phyloP scores from a whole-genome alignment of 2,797 vertebrate genomes.

The Limosa lapponica region DNA sequence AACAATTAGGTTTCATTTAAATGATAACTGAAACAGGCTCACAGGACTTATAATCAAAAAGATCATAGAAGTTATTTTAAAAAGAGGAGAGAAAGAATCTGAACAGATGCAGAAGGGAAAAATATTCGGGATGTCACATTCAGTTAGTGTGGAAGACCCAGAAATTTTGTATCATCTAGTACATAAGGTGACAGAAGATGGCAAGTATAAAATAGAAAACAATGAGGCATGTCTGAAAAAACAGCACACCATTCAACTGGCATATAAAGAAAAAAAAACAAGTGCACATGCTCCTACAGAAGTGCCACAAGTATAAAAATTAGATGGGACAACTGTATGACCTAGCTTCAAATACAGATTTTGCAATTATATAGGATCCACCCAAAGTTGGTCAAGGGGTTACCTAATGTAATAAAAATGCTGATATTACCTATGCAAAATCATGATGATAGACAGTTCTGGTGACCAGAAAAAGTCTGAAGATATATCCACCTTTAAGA shows the following conservation, averaged over 20 bases:
- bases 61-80: not conserved
- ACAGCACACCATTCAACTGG: not conserved
- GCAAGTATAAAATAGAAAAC: not conserved
- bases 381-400: not conserved
- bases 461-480: not conserved
- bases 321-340: not conserved
- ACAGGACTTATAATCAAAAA: not conserved
- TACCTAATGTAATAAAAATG: not conserved
- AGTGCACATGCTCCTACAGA: not conserved
- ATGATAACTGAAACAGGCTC: not conserved
- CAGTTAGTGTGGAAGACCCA: not conserved
- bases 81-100: not conserved
- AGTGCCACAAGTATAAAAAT: not conserved
- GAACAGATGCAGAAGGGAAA: not conserved
- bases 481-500: not conserved
- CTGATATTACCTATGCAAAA: not conserved
- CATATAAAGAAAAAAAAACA: not conserved
- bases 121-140: not conserved
- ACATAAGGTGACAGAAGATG: not conserved
- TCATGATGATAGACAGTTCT: not conserved
- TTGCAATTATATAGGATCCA: not conserved
- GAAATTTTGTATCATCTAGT: not conserved
- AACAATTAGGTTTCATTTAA: not conserved
- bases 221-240: not conserved
- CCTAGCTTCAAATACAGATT: not conserved